Base-by-base conservation (phyloP, 1,140 invertebrate genomes). In the Piezodorus guildinii region DNA sequence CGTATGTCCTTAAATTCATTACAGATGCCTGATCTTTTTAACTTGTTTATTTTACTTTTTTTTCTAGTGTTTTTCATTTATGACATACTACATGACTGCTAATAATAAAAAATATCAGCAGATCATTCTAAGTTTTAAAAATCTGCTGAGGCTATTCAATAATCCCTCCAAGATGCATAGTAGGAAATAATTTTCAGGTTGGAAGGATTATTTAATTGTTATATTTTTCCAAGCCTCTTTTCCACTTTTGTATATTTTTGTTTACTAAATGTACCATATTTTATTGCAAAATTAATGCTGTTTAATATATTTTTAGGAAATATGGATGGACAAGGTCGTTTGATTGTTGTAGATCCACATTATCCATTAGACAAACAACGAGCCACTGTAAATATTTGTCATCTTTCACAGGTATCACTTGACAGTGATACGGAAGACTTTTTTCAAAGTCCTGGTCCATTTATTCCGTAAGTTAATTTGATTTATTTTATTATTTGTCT, bases 321-420 rank as follows among this genome's bases (percentile, higher is more conserved):
- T 19, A 62, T 69, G n/a, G 54, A 68, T 59, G 25, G 54, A 34
- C 62, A 67, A 17, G 87, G 87, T 52, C 80, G 85, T 69, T 71
- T 91, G 60, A 72, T 91, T 56, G 79, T 85, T 68, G 81, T 90
- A 46, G 75, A 83, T 59, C 81, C 87, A 8, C 81, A 84, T 71
- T 83, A 85, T 72, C 86, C 87, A 56, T 76, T 81, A 60, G 87
- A 90, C 72, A 88, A 87, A 19, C 83, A 86, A 69, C 80, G 82
- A 19, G 84, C 88, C 19, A 77, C 79, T 62, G 80, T 94, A 44
- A 84, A 87, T 66, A 74, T 94, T 65, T 72, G 85, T 69, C 79
- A 83, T 71, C 69, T 90, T 63, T 76, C 83, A 68, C 76, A 78
- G 54, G 69, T 81, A n/a, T 17, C 25, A 27, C 51, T 60, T 46